Conservation (phyloP, 2,113 vertebrate genomes). For the Pachyramphus minor region DNA sequence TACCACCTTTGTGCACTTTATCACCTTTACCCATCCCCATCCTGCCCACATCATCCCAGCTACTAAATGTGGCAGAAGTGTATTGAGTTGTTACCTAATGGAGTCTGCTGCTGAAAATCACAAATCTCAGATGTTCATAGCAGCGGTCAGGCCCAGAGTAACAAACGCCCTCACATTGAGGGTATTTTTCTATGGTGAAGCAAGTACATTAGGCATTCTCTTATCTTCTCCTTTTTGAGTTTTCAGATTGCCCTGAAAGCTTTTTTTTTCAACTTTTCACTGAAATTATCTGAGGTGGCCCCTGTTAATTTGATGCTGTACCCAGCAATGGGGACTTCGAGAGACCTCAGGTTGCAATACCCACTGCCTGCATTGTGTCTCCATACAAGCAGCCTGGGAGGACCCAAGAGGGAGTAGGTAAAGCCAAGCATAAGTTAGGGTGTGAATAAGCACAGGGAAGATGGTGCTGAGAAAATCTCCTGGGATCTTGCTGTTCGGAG, state of each 20-base stretch:
- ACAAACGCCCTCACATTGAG: neutral
- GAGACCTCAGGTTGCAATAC: neutral
- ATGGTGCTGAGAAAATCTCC: neutral
- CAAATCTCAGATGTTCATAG: neutral
- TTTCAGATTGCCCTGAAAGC: neutral
- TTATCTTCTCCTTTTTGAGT: neutral
- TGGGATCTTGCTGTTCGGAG: neutral
- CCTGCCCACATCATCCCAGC: neutral
- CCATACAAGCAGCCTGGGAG: neutral
- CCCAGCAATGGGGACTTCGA: neutral
- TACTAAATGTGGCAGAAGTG: neutral
- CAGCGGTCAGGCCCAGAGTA: neutral
- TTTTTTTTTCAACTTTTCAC: neutral
- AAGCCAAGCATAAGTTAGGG: accelerated
- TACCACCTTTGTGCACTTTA: neutral
- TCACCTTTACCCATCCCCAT: neutral
- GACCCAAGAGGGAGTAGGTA: neutral
- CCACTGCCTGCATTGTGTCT: neutral
- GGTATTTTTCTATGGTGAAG: neutral
- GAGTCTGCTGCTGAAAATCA: neutral
- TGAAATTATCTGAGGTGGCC: neutral
- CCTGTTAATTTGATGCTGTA: neutral
- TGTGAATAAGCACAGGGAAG: neutral
- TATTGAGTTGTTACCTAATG: neutral
- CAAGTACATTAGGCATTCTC: neutral